These are phyloP conservation scores for Phlogophora meticulosa DNA, from an alignment of 2,888 invertebrate genomes.

Conservation along the genomic window DNA sequence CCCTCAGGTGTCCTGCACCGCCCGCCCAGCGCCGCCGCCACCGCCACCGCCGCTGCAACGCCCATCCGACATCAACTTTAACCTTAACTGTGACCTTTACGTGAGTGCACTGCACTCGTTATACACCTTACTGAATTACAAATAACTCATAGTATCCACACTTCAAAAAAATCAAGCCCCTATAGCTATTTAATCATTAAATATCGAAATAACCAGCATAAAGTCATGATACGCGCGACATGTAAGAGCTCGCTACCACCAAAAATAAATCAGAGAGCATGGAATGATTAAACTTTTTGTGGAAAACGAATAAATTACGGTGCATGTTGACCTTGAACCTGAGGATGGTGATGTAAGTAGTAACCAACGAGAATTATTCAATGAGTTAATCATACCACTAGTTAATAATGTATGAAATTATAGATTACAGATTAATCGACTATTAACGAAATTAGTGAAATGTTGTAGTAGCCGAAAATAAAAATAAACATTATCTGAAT, in stretches of 20 bases:
- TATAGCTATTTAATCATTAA: slow-evolving; percentile 12
- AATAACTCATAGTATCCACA: slow-evolving; percentile 30
- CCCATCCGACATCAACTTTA: slow-evolving; percentile 87
- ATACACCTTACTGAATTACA: slow-evolving; percentile 62
- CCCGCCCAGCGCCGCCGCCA: slow-evolving; percentile 78
- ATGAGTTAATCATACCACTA: slow-evolving; percentile 24
- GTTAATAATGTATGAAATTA: slow-evolving; percentile 9
- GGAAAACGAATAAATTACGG: slow-evolving; percentile 45
- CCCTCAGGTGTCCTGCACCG: slow-evolving; percentile 81
- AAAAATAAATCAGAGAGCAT: slow-evolving; percentile 23
- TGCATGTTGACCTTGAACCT: slow-evolving; percentile 61
- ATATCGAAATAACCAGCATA: background rate
- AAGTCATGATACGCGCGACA: slow-evolving; percentile 13
- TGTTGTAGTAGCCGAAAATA: background rate
- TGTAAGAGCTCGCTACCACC: slow-evolving; percentile 1
- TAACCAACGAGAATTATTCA: slow-evolving; percentile 43
- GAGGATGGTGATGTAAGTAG: slow-evolving; percentile 54
- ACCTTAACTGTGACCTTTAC: slow-evolving; percentile 90
- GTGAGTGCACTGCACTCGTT: slow-evolving; percentile 85
- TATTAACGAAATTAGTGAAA: slow-evolving; percentile 11
- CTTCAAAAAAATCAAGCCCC: background rate
- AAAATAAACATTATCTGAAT: slow-evolving; percentile 10
- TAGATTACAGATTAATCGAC: slow-evolving; percentile 2
- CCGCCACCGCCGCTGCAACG: slow-evolving; percentile 76
- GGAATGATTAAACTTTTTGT: slow-evolving; percentile 39